Conservation (phyloP, 2,888 invertebrate genomes). For the Prosapia bicincta region DNA sequence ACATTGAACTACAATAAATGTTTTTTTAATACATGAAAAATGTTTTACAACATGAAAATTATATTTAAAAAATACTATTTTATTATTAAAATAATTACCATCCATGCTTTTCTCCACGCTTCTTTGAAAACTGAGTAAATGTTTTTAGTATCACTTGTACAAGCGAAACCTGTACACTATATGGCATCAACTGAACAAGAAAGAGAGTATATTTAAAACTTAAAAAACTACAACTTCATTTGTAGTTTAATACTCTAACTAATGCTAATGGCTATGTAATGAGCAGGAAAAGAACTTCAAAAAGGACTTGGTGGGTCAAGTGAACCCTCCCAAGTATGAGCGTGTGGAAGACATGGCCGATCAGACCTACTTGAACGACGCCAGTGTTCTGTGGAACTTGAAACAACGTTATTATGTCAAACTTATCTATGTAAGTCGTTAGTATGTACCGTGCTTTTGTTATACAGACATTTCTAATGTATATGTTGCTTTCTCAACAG, state of each 20-base stretch:
- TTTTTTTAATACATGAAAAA: no score
- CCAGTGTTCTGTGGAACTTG: slow-evolving; percentile 91
- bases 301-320: slow-evolving; percentile 85
- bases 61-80: no score
- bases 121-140: no score
- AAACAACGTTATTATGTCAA: slow-evolving; percentile 90
- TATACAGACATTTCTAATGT: slow-evolving; percentile 11
- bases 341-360: slow-evolving; percentile 97
- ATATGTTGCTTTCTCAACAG: slow-evolving; percentile 50
- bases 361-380: slow-evolving; percentile 92
- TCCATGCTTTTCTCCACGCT: no score
- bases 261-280: background rate
- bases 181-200: no score
- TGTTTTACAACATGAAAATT: no score
- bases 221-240: no score
- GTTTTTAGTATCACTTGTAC: no score
- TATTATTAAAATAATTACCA: no score
- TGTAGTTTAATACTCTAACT: background rate
- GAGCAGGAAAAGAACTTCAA: slow-evolving; percentile 72
- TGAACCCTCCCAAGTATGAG: slow-evolving; percentile 97
- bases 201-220: no score
- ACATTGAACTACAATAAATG: no score
- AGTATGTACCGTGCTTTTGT: slow-evolving; percentile 3
- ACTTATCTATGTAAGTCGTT: slow-evolving; percentile 95
- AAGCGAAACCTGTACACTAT: no score